phyloP scores from a whole-genome alignment of 2,888 invertebrate genomes.

The Philonicus albiceps region DNA sequence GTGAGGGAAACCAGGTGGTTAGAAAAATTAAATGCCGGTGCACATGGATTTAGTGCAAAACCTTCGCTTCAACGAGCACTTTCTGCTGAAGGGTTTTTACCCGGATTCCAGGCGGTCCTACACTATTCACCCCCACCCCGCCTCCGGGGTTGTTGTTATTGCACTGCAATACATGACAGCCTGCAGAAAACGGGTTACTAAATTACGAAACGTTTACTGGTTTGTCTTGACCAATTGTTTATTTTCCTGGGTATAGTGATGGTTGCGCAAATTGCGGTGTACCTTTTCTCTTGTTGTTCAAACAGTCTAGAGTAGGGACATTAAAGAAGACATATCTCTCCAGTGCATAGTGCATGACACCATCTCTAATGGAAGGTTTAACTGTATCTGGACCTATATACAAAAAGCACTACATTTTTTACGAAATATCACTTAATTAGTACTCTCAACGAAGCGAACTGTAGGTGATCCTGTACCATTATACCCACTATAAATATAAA shows the following conservation, averaged over 20 bases:
- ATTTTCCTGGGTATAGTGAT: neutral
- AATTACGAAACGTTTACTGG: neutral
- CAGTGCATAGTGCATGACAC: neutral
- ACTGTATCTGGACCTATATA: neutral
- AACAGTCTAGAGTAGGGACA: neutral
- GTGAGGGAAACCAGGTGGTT: constrained; percentile 20
- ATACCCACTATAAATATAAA: neutral
- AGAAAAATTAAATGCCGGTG: constrained; percentile 27
- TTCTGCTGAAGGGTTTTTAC: neutral
- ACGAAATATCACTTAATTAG: neutral
- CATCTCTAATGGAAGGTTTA: neutral
- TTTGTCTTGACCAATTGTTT: neutral
- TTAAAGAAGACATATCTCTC: neutral
- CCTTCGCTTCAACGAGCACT: neutral
- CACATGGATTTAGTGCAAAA: neutral
- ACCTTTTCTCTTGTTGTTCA: neutral
- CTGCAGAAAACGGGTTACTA: neutral
- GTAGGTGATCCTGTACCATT: too few species aligned
- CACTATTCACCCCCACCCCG: neutral
- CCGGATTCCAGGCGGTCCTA: neutral
- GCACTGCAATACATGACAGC: neutral
- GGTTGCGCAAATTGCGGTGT: neutral
- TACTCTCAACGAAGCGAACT: too few species aligned
- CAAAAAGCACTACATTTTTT: neutral
- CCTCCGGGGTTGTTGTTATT: neutral